Conservation (phyloP, 2,888 invertebrate species). For the Seladonia tumulorum region DNA sequence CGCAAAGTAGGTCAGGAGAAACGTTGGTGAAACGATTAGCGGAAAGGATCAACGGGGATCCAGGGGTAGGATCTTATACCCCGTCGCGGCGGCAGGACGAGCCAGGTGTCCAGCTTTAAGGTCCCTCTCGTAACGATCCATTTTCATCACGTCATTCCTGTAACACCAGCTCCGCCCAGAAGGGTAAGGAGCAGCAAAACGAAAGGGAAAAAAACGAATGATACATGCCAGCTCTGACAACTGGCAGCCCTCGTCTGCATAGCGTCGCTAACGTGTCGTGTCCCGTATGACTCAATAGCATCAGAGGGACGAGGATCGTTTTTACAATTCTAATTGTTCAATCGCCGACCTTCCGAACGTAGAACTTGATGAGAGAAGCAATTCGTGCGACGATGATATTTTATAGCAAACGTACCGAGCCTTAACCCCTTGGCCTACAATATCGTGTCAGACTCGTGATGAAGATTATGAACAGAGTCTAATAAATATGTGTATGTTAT, state of each 20-base stretch:
- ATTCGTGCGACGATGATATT: background rate
- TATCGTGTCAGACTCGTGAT: no score
- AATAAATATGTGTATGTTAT: no score
- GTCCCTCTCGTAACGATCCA: conserved; percentile 62
- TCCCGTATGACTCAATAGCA: background rate
- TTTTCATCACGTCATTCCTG: conserved; percentile 59
- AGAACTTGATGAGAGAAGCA: background rate
- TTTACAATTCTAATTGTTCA: background rate
- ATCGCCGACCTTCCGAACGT: background rate
- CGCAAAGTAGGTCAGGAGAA: background rate
- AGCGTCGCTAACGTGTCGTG: conserved; percentile 11
- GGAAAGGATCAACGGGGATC: conserved; percentile 28
- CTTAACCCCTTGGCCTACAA: no score
- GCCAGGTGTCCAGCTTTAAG: conserved; percentile 64
- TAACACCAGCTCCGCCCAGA: conserved; percentile 45
- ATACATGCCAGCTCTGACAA: conserved; percentile 32
- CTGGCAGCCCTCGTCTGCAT: background rate
- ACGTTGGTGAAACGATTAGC: conserved; percentile 4
- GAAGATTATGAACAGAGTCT: no score
- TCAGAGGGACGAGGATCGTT: background rate
- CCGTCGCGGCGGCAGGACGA: conserved; percentile 22
- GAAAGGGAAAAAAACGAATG: conserved; percentile 26
- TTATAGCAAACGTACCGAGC: no score
- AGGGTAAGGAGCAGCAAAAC: conserved; percentile 21
- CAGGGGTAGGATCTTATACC: conserved; percentile 16